Evolutionary conservation across 1,140 invertebrate genomes (phyloP).

Genomic region (Heliothis virescens): DNA sequence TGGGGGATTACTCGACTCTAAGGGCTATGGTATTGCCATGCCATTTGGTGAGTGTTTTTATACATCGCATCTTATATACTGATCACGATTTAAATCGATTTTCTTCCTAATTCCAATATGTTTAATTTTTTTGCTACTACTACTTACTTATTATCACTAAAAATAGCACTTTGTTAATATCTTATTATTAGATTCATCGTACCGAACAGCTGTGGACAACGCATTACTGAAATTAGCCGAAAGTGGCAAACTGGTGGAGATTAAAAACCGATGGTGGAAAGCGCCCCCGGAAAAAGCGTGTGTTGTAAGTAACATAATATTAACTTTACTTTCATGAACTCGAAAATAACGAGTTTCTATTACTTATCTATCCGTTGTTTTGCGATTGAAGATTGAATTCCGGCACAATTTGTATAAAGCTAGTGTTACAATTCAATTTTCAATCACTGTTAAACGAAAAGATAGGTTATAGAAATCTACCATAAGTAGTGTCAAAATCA

Average conservation of each 20-base stretch:
- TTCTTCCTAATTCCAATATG: too few relatives aligned
- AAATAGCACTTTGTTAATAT: too few relatives aligned
- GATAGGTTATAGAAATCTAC: too few relatives aligned
- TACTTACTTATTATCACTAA: too few relatives aligned
- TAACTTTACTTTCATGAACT: not conserved
- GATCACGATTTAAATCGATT: too few relatives aligned
- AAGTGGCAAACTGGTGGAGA: conserved; percentile 90
- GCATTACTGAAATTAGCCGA: conserved; percentile 94
- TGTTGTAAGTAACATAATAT: conserved; percentile 63
- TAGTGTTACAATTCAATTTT: too few relatives aligned
- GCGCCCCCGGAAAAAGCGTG: conserved; percentile 85
- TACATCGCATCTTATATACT: too few relatives aligned
- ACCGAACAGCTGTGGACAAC: conserved; percentile 90
- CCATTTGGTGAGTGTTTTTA: conserved; percentile 88
- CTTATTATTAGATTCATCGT: conserved; percentile 88
- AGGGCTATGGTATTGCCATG: conserved; percentile 94
- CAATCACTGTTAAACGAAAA: too few relatives aligned
- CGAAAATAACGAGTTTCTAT: too few relatives aligned
- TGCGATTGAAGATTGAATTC: not conserved
- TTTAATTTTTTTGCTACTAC: too few relatives aligned
- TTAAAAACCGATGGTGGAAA: conserved; percentile 97
- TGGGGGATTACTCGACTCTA: conserved; percentile 91
- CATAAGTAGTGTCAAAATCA: too few relatives aligned
- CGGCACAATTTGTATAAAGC: not conserved
- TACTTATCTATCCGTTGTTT: too few relatives aligned